These are phyloP conservation scores for Camptogramma bilineatum DNA, from an alignment of 2,888 invertebrate genomes.

Conservation along the genomic window DNA sequence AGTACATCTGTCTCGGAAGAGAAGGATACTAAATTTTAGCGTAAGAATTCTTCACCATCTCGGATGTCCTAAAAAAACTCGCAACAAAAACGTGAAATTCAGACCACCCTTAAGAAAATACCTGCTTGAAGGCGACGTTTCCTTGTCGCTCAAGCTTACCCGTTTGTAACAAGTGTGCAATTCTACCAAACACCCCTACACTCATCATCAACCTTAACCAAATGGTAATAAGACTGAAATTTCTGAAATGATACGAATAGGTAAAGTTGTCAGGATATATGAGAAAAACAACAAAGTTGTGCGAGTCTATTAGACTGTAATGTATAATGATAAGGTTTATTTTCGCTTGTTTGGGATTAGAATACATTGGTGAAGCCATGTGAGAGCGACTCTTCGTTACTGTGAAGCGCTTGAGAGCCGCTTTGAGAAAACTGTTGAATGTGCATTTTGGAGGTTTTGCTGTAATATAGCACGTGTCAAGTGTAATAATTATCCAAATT, in stretches of 20 bases:
- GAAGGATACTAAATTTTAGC: too few species aligned
- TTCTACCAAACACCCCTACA: constrained; percentile 23
- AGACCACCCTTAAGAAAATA: constrained; percentile 44
- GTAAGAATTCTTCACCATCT: not conserved
- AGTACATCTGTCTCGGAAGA: not conserved
- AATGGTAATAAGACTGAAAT: constrained; percentile 8
- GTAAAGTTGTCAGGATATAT: constrained; percentile 22
- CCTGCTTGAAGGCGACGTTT: constrained; percentile 49
- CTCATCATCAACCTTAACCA: not conserved
- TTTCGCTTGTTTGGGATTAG: constrained; percentile 4
- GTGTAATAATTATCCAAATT: constrained; percentile 20
- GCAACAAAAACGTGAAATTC: constrained; percentile 30
- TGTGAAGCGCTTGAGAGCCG: constrained; percentile 46
- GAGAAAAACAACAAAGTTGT: constrained; percentile 29
- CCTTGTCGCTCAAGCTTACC: constrained; percentile 50
- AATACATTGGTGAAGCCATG: constrained; percentile 33
- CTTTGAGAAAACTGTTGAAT: constrained; percentile 57
- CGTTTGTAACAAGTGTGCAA: constrained; percentile 50
- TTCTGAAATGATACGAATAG: not conserved
- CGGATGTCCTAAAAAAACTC: constrained; percentile 17
- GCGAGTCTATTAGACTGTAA: constrained; percentile 5
- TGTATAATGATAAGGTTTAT: not conserved
- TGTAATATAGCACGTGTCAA: constrained; percentile 17
- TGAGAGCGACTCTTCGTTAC: constrained; percentile 59
- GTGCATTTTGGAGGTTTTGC: constrained; percentile 51